Evolutionary conservation across 2,113 vertebrate genomes (phyloP), one percentile per base, ranked within the genome.

Genomic region (Catagonus wagneri): DNA sequence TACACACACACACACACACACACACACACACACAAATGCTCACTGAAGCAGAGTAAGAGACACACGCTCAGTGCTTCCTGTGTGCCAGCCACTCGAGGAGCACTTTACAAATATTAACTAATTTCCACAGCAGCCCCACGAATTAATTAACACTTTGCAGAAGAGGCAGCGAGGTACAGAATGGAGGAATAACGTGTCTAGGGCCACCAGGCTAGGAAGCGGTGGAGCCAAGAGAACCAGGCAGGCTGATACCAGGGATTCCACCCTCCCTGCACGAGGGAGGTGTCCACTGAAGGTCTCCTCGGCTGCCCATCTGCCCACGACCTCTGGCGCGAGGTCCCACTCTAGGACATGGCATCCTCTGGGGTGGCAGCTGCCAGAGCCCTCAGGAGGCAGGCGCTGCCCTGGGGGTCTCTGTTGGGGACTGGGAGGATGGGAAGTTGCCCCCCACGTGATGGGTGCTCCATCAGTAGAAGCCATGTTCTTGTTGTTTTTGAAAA

Each of bases 31-130:
- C 20, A 17, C 75, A 39, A 34, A 9, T 13, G 23, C 15, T 12
- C 12, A 6, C 56, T 6, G 16, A 34, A 58, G 39, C 25, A 34
- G 44, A 29, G 36, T n/a, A 17, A n/a, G n/a, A 32, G 3, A 78
- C 3, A 34, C 4, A 22, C 0, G 0, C 17, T 13, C 6, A 9
- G 2, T 22, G 4, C 16, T 60, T 17, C 52, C 79, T 25, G 15
- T 29, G 20, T 6, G 4, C 34, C 32, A 3, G 22, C 39, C 12
- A 3, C 71, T 29, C 74, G 6, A 27, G 1, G 9, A 52, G 50
- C 61, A 34, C 39, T 58, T 36, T 6, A 16, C 25, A 63, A 27
- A 16, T 2, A 8, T 11, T 12, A 27, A 39, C 74, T 20, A 4
- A 69, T 54, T 29, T 36, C 69, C 65, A 63, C 50, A 61, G 90